Conservation (phyloP, 1,140 invertebrate species). For the Euura lappo region DNA sequence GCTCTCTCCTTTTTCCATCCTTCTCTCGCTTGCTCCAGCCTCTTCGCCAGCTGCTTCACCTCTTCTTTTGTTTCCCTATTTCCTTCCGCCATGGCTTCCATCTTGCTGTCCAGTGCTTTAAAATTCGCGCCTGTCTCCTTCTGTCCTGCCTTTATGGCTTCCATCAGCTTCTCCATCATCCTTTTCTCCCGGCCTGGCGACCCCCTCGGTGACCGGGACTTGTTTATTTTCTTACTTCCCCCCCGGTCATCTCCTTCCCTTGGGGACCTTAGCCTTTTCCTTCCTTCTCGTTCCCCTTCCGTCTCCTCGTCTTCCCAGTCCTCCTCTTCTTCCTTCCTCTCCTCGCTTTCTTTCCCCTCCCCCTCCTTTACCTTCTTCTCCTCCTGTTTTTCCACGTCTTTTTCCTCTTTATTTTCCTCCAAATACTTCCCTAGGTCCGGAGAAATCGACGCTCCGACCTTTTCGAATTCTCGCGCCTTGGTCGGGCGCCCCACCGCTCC, state of each 20-base stretch:
- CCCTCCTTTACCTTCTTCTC: not conserved
- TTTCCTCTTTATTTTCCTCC: too few species aligned
- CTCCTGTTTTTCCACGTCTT: not conserved
- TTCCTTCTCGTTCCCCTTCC: too few species aligned
- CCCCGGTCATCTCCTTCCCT: too few species aligned
- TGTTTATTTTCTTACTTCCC: not conserved
- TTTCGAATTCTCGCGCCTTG: too few species aligned
- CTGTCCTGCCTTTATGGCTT: not conserved
- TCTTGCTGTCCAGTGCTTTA: too few species aligned
- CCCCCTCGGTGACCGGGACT: too few species aligned
- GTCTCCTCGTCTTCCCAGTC: not conserved
- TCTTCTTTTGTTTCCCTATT: not conserved
- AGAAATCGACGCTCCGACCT: too few species aligned
- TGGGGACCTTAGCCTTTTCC: too few species aligned
- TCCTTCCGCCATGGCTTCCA: not conserved
- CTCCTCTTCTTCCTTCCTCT: slow-evolving; percentile 9
- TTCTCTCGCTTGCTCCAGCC: slow-evolving; percentile 6
- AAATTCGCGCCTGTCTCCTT: too few species aligned
- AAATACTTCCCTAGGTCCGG: not conserved
- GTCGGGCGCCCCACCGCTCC: too few species aligned
- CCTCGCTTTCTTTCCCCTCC: not conserved
- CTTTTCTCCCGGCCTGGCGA: slow-evolving; percentile 9
- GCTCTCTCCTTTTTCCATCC: not conserved
- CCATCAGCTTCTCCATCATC: slow-evolving; percentile 16
- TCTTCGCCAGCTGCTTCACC: not conserved